Conservation (phyloP, 2,888 invertebrate genomes). For the Tiliacea citrago region DNA sequence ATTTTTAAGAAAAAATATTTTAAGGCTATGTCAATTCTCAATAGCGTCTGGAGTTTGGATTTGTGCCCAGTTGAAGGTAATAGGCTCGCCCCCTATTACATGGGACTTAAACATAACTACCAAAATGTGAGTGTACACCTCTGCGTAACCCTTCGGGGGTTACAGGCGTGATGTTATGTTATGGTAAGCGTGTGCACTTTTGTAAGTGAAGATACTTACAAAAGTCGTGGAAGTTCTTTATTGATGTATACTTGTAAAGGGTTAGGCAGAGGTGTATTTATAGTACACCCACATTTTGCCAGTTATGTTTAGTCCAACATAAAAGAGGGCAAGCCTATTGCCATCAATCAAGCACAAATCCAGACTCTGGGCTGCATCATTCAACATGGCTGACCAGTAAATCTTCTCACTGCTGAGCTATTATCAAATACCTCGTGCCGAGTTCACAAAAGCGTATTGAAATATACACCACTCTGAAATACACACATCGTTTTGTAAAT, state of each 20-base stretch:
- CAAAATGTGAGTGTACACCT: no score
- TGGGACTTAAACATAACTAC: no score
- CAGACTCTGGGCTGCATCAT: neutral
- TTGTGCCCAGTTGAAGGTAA: no score
- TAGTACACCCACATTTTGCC: neutral
- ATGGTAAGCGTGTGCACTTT: no score
- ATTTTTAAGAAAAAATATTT: no score
- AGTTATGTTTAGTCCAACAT: neutral
- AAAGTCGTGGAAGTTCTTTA: no score
- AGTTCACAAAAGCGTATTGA: constrained; percentile 18
- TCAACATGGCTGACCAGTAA: neutral
- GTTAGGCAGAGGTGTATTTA: neutral
- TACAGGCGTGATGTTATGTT: no score
- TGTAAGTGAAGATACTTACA: neutral
- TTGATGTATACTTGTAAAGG: no score
- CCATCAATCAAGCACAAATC: neutral
- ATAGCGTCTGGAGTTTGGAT: no score
- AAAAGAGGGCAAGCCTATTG: neutral
- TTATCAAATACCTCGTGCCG: neutral
- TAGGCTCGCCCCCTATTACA: no score
- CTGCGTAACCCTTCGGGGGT: no score
- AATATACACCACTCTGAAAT: constrained; percentile 28
- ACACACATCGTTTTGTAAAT: constrained; percentile 42
- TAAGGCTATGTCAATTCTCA: no score
- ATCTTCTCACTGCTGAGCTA: constrained; percentile 1